Evolutionary conservation across 2,797 vertebrate species (phyloP).

Genomic region (Cuniculus paca): DNA sequence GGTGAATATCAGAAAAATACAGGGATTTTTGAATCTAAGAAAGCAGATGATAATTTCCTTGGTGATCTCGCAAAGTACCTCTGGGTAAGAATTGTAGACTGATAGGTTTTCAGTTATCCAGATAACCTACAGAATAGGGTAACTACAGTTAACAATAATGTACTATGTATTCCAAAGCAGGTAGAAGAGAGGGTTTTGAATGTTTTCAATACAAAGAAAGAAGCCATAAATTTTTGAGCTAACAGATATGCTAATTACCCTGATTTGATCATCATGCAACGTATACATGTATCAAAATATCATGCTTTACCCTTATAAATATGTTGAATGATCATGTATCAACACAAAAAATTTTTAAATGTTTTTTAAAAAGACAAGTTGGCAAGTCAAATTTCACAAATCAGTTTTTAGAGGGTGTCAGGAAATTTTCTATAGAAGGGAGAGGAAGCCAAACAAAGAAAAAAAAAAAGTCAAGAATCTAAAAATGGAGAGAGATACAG

Average conservation of each 20-base stretch:
- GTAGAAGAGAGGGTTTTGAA: not conserved
- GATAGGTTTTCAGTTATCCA: not conserved
- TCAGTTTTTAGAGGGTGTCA: not conserved
- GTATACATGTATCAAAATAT: not conserved
- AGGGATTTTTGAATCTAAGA: constrained; percentile 10
- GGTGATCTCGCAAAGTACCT: constrained; percentile 22
- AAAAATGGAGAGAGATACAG: not conserved
- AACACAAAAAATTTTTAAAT: not conserved
- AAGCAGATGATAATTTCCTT: not conserved
- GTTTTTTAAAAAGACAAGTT: not conserved
- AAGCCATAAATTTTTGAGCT: not conserved
- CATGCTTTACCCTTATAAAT: not conserved
- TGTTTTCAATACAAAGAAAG: not conserved
- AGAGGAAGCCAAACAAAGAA: constrained; percentile 55
- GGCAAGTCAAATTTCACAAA: not conserved
- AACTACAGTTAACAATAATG: not conserved
- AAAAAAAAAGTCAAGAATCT: constrained; percentile 53
- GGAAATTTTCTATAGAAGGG: constrained; percentile 1
- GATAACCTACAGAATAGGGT: not conserved
- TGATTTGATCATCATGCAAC: not conserved
- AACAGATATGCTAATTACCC: not conserved
- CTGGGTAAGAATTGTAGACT: not conserved
- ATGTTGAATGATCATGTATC: not conserved
- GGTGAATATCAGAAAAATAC: not conserved
- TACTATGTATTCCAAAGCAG: not conserved